Base-by-base conservation (phyloP, 2,797 vertebrate species). In the Tolypeutes matacus region DNA sequence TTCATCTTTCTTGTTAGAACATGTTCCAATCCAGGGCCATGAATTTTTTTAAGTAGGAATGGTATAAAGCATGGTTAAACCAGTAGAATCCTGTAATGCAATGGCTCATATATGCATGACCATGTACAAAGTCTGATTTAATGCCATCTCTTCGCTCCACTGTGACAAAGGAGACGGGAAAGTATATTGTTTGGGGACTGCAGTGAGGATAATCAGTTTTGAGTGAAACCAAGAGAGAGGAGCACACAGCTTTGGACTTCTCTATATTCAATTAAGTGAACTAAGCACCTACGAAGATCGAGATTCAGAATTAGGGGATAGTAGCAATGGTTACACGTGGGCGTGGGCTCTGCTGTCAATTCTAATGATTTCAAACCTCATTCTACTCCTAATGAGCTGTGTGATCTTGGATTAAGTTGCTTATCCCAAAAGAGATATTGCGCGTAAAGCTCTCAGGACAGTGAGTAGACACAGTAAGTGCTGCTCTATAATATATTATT, bases 1-100 rank as follows among this genome's bases (percentile, higher is more conserved):
- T 83, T 93, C 42, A 86, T 70, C 36, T 78, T 75, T 78, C 64
- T 92, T 86, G 39, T 69, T 64, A 96, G 53, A 93, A 46, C 36
- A 95, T 90, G 69, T 65, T 39, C 73, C 75, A 86, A 97, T 65
- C 12, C 10, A 9, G 21, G 4, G 23, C 29, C 60, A 58, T 83
- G 69, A 36, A 36, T 91, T 92, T 95, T 93, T 81, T 89, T 80
- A 76, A 39, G 53, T 56, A 82, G 81, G 82, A 51, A 27, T 15
- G 29, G 27, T 39, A 70, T 70, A 49, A 94, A 62, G 60, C 36
- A 76, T 36, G 56, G 85, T 51, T 65, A 95, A 73, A 34, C 65
- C 21, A 34, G 46, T 29, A 27, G 69, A 78, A 15, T 67, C 62
- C 70, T 31, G 12, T 11, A 53, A 58, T 25, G 62, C 84, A 51